Evolutionary conservation across 2,797 vertebrate genomes (phyloP).

Genomic region (Malurus leucopterus): DNA sequence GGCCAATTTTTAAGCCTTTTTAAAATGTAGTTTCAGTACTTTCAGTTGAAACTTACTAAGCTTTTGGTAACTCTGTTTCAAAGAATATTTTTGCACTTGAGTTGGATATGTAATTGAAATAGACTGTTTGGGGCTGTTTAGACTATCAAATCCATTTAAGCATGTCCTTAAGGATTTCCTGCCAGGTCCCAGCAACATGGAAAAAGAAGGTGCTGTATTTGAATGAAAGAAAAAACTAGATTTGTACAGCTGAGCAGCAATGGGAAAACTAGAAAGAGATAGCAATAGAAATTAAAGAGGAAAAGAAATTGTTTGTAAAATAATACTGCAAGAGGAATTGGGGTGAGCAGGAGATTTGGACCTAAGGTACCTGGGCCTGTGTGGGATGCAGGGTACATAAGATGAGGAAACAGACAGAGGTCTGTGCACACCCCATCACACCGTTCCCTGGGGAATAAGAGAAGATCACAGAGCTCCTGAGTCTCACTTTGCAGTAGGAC

Average conservation of each 20-base stretch:
- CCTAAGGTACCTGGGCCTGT: not conserved
- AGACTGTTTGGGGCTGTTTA: not conserved
- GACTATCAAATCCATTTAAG: not conserved
- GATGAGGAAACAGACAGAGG: not conserved
- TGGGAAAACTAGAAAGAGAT: not conserved
- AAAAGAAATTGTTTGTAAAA: not conserved
- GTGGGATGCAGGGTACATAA: not conserved
- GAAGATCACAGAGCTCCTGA: not conserved
- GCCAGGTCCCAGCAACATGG: not conserved
- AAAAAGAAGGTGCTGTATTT: not conserved
- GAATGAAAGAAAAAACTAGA: not conserved
- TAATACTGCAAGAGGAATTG: not conserved
- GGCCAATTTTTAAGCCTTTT: not conserved
- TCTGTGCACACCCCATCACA: not conserved
- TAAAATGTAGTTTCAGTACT: not conserved
- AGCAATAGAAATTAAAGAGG: not conserved
- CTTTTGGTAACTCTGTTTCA: not conserved
- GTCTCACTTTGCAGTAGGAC: not conserved
- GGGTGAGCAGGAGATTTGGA: not conserved
- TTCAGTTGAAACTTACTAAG: not conserved
- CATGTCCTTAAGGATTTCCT: not conserved
- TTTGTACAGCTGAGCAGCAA: not conserved
- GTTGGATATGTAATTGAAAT: not conserved
- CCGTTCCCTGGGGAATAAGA: not conserved
- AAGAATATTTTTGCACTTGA: not conserved